These are phyloP conservation scores for Lucifuga dentata DNA, from an alignment of 2,113 vertebrate species.

Conservation along the genomic window DNA sequence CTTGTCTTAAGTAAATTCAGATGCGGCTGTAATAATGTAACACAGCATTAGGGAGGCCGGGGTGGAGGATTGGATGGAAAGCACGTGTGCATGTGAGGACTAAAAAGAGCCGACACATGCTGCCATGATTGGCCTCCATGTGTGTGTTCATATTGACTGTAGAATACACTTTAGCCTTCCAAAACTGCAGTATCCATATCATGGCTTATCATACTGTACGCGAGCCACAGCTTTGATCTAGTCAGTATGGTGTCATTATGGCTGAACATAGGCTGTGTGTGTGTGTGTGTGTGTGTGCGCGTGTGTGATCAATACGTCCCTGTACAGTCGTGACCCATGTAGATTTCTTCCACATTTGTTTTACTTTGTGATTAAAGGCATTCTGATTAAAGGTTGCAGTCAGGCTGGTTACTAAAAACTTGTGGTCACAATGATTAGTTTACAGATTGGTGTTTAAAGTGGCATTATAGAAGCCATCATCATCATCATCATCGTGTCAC, in stretches of 20 bases:
- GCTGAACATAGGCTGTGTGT: neutral
- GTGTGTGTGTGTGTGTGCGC: neutral
- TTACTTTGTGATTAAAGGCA: conserved; percentile 55
- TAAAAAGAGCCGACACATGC: conserved; percentile 57
- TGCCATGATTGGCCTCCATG: conserved; percentile 50
- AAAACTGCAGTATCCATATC: conserved; percentile 30
- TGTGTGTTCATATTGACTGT: conserved; percentile 57
- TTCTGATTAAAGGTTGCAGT: conserved; percentile 58
- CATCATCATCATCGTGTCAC: conserved; percentile 33
- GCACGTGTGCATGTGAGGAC: conserved; percentile 73
- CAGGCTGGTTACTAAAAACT: conserved; percentile 32
- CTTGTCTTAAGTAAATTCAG: conserved; percentile 83
- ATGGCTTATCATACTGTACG: conserved; percentile 1
- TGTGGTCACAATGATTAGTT: conserved; percentile 55
- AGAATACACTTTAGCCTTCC: conserved; percentile 28
- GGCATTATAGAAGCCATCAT: conserved; percentile 35
- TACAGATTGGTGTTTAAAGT: conserved; percentile 39
- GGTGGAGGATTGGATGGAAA: conserved; percentile 64
- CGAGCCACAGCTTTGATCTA: conserved; percentile 33
- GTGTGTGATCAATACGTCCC: neutral
- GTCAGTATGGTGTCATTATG: conserved; percentile 21
- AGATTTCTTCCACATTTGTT: conserved; percentile 50
- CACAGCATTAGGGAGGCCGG: conserved; percentile 55
- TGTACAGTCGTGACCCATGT: neutral
- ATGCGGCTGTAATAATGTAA: conserved; percentile 77